Conservation (phyloP, 2,888 invertebrate species). For the Mesorhabditis belari region DNA sequence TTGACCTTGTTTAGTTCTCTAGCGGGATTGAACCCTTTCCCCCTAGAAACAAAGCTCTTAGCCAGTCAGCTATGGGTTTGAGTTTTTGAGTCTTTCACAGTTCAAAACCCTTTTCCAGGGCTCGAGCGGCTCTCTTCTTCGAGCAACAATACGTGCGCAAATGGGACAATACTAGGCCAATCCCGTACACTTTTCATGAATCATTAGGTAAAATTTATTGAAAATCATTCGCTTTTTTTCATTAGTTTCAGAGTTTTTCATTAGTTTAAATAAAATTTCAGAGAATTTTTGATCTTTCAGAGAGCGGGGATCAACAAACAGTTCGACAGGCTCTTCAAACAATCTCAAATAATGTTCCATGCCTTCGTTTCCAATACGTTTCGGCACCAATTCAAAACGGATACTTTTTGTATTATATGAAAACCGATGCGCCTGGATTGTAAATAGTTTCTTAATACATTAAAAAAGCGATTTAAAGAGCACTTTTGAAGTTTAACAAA, state of each 20-base stretch:
- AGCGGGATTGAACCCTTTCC: no score
- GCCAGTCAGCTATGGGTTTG: no score
- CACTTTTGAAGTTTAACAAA: neutral
- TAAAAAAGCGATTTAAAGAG: neutral
- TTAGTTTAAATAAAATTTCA: neutral
- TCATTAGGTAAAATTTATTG: conserved; percentile 13
- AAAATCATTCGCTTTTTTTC: neutral
- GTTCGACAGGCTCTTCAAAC: conserved; percentile 10
- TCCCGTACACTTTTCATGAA: conserved; percentile 32
- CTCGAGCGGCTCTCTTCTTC: conserved; percentile 7
- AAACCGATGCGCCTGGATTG: conserved; percentile 18
- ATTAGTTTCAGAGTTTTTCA: no score
- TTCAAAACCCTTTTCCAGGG: no score
- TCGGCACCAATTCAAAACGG: conserved; percentile 8
- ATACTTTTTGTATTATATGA: conserved; percentile 30
- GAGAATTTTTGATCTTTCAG: conserved; percentile 9
- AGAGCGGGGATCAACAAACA: conserved; percentile 12
- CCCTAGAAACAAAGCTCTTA: no score
- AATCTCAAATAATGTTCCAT: conserved; percentile 5
- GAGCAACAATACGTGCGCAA: conserved; percentile 13
- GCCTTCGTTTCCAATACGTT: conserved; percentile 17
- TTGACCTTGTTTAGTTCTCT: no score
- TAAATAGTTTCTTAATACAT: neutral
- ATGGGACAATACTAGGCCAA: conserved; percentile 29
- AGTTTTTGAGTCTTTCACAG: no score